Evolutionary conservation across 2,113 vertebrate species (phyloP).

Genomic region (Eurypyga helias): DNA sequence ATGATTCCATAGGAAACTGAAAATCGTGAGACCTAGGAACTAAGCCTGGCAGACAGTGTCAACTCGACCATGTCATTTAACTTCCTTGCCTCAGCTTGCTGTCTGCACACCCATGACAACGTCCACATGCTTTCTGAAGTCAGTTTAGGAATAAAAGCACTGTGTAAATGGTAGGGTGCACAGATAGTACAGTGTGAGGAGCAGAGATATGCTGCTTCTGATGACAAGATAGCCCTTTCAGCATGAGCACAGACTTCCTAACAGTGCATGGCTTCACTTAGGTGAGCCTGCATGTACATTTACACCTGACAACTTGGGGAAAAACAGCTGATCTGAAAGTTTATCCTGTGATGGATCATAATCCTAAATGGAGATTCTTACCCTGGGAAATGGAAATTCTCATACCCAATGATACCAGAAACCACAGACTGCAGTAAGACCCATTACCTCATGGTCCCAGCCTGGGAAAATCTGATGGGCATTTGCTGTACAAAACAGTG

Average conservation of each 20-base stretch:
- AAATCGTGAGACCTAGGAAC: neutral
- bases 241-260: neutral
- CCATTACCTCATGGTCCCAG: neutral
- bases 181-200: neutral
- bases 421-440: neutral
- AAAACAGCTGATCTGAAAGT: neutral
- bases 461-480: neutral
- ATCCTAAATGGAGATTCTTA: neutral
- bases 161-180: fast-evolving
- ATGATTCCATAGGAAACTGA: neutral
- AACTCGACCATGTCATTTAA: neutral
- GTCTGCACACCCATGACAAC: neutral
- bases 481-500: neutral
- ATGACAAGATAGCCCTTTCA: neutral
- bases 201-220: neutral
- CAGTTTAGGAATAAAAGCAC: neutral
- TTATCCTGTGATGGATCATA: neutral
- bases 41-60: neutral
- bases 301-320: neutral
- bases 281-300: neutral
- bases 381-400: neutral
- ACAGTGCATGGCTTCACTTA: neutral
- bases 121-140: neutral
- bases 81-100: neutral
- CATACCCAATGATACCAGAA: neutral